These are phyloP conservation scores for Zaprionus capensis DNA, from an alignment of 1,140 invertebrate species.

Conservation along the genomic window DNA sequence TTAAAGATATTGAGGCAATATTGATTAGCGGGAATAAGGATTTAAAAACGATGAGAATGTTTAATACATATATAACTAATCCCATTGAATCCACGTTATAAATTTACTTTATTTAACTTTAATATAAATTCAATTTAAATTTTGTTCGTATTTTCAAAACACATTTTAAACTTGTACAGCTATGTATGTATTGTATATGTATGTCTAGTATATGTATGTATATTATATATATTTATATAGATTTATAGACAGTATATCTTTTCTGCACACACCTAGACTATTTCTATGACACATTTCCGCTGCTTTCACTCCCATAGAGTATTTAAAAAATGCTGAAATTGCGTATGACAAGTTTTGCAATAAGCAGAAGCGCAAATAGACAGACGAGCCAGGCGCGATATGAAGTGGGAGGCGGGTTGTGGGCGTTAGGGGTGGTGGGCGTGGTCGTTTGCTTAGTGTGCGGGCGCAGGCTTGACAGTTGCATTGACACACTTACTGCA, in stretches of 20 bases:
- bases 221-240: background rate
- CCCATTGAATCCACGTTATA: too few species aligned
- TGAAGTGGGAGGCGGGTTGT: background rate
- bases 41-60: too few species aligned
- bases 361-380: slow-evolving; percentile 75
- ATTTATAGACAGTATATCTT: background rate
- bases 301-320: slow-evolving; percentile 1
- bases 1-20: too few species aligned
- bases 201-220: too few species aligned
- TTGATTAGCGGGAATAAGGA: too few species aligned
- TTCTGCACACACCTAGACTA: background rate
- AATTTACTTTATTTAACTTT: too few species aligned
- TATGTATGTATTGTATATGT: too few species aligned
- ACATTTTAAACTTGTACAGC: too few species aligned
- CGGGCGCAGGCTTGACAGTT: slow-evolving; percentile 45
- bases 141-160: too few species aligned
- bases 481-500: slow-evolving; percentile 81
- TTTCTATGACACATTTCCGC: background rate
- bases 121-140: too few species aligned
- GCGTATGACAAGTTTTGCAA: slow-evolving; percentile 81
- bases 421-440: background rate
- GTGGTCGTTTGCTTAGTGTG: slow-evolving; percentile 4
- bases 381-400: background rate
- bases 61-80: too few species aligned
- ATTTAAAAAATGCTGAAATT: slow-evolving; percentile 70